These are phyloP conservation scores for Polymixis flavicincta DNA, from an alignment of 2,888 invertebrate genomes.

Conservation along the genomic window DNA sequence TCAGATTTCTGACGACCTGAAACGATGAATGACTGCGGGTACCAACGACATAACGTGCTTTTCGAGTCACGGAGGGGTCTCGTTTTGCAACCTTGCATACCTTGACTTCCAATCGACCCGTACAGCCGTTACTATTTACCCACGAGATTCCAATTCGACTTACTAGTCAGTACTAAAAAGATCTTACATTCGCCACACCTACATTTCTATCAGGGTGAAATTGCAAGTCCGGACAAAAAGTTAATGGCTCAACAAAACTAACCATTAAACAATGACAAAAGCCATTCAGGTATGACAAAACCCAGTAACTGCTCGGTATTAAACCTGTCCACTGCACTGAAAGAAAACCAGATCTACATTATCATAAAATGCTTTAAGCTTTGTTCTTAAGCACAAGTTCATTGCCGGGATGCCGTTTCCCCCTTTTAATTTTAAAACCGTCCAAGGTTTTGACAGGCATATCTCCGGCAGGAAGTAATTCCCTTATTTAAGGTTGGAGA, in stretches of 20 bases:
- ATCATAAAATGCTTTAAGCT: conserved; percentile 25
- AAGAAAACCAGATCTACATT: conserved; percentile 44
- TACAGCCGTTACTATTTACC: too few species aligned
- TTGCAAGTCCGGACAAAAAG: conserved; percentile 8
- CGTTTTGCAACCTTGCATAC: too few species aligned
- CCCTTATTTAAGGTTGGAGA: background rate
- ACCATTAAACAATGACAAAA: conserved; percentile 28
- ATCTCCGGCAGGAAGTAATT: conserved; percentile 16
- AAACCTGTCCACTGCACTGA: conserved; percentile 34
- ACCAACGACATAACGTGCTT: too few species aligned
- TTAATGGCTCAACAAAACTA: conserved; percentile 19
- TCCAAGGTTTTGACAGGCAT: conserved; percentile 3
- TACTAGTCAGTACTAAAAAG: background rate
- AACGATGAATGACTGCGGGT: too few species aligned
- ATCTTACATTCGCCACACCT: background rate
- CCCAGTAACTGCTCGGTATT: conserved; percentile 15
- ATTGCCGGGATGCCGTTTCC: conserved; percentile 14
- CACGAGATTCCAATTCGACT: too few species aligned
- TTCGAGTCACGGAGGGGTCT: too few species aligned
- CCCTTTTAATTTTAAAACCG: conserved; percentile 24
- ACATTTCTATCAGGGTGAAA: conserved; percentile 1
- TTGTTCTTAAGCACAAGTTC: conserved; percentile 13
- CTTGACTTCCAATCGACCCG: too few species aligned
- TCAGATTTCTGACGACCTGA: too few species aligned
- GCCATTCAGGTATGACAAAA: conserved; percentile 18